Conservation (phyloP, 1,140 invertebrate species). For the Diprion similis region DNA sequence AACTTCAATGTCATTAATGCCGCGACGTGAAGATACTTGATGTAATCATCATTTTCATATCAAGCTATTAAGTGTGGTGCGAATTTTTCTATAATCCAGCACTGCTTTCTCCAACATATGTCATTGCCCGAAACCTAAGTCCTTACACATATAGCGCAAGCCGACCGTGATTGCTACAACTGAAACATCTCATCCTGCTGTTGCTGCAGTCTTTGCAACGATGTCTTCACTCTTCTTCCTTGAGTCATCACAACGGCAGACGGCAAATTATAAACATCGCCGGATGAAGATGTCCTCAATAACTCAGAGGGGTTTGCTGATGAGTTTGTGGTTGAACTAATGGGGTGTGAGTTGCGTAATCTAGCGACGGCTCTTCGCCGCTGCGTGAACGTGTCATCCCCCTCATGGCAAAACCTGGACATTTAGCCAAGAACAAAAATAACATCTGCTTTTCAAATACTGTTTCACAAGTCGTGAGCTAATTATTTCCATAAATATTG, state of each 20-base stretch:
- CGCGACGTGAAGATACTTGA: background rate
- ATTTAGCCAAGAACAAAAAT: background rate
- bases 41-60: background rate
- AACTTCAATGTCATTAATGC: background rate
- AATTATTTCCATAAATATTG: no score
- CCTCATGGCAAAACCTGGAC: slow-evolving; percentile 65
- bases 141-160: slow-evolving; percentile 5
- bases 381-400: slow-evolving; percentile 62
- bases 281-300: slow-evolving; percentile 50
- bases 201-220: slow-evolving; percentile 79
- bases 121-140: slow-evolving; percentile 2
- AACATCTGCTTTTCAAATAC: background rate
- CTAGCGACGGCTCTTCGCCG: slow-evolving; percentile 62
- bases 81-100: background rate
- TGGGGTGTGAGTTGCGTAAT: slow-evolving; percentile 62
- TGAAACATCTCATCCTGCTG: slow-evolving; percentile 89
- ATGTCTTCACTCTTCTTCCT: slow-evolving; percentile 77
- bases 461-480: no score
- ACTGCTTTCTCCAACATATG: background rate
- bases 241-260: slow-evolving; percentile 78
- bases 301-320: slow-evolving; percentile 40
- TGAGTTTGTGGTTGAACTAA: slow-evolving; percentile 41
- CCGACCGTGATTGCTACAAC: slow-evolving; percentile 72
- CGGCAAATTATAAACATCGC: slow-evolving; percentile 55
- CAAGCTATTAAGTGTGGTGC: background rate